Evolutionary conservation across 2,113 vertebrate genomes (phyloP).

Genomic region (Rhadina sibilatrix): DNA sequence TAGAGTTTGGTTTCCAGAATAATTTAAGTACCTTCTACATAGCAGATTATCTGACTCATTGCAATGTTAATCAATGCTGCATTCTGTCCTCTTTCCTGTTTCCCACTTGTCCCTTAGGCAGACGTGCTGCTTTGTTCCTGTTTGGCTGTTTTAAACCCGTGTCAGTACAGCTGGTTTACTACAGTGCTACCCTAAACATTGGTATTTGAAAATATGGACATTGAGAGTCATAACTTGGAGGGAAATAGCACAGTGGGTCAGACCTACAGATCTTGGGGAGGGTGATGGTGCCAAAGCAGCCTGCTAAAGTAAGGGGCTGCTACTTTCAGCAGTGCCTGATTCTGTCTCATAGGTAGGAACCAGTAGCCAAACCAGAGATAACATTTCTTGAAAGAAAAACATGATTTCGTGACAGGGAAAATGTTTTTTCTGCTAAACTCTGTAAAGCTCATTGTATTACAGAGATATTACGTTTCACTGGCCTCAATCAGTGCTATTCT

Average conservation of each 20-base stretch:
- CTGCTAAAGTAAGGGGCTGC: background rate
- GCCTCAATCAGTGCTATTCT: constrained; percentile 5
- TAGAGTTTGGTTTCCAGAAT: background rate
- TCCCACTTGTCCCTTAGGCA: background rate
- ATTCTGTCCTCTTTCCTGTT: background rate
- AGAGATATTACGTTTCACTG: background rate
- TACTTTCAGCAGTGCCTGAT: background rate
- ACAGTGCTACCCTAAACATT: background rate
- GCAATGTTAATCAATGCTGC: accelerated
- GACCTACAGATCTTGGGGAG: background rate
- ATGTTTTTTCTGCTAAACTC: background rate
- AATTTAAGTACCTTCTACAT: background rate
- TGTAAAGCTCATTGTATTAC: background rate
- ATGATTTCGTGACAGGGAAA: background rate
- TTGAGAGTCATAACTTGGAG: background rate
- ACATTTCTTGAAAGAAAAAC: constrained; percentile 8
- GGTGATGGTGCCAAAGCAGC: background rate
- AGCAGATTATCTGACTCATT: background rate
- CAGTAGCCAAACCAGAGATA: background rate
- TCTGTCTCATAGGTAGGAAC: background rate
- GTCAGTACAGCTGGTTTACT: background rate
- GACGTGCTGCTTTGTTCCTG: background rate
- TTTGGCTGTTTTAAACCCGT: background rate
- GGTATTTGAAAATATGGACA: background rate
- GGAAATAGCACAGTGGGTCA: background rate